A percentile compares a stretch with the other conserved stretches of the same genome.
phyloP scores from a whole-genome alignment of 2,113 vertebrate species.

The Corydoras maculifer region DNA sequence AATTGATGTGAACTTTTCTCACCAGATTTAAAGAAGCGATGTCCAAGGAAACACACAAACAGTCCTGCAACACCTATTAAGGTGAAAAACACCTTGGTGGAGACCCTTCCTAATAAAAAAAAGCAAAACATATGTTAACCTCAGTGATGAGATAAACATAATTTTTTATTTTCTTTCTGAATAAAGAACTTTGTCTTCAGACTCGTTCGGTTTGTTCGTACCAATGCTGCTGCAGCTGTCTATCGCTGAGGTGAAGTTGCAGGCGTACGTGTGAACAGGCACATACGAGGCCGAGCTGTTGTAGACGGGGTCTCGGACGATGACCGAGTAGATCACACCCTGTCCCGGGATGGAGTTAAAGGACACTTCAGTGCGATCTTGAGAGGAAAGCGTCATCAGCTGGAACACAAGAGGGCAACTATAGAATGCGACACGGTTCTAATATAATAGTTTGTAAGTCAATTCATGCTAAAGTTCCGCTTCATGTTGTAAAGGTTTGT shows the following conservation, averaged over 20 bases:
- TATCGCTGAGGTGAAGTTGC: slow-evolving; percentile 69
- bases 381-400: slow-evolving; percentile 69
- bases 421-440: neutral
- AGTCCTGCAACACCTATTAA: slow-evolving; percentile 75
- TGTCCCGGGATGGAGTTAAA: slow-evolving; percentile 83
- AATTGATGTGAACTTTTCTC: slow-evolving; percentile 34
- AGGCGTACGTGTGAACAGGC: slow-evolving; percentile 85
- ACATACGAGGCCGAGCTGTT: slow-evolving; percentile 85
- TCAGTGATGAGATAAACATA: too few relatives aligned
- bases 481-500: too few relatives aligned
- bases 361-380: slow-evolving; percentile 64
- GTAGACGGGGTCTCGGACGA: slow-evolving; percentile 78
- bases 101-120: slow-evolving; percentile 68
- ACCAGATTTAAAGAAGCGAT: slow-evolving; percentile 94
- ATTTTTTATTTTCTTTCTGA: too few relatives aligned
- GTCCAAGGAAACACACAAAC: slow-evolving; percentile 86
- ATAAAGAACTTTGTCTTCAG: too few relatives aligned
- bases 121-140: neutral
- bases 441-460: too few relatives aligned
- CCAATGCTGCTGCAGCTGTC: slow-evolving; percentile 75
- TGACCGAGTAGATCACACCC: slow-evolving; percentile 85
- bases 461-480: too few relatives aligned
- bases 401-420: slow-evolving; percentile 39
- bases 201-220: slow-evolving; percentile 41
- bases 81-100: slow-evolving; percentile 86